phyloP scores from a whole-genome alignment of 2,888 invertebrate species.

The Epinotia demarniana region DNA sequence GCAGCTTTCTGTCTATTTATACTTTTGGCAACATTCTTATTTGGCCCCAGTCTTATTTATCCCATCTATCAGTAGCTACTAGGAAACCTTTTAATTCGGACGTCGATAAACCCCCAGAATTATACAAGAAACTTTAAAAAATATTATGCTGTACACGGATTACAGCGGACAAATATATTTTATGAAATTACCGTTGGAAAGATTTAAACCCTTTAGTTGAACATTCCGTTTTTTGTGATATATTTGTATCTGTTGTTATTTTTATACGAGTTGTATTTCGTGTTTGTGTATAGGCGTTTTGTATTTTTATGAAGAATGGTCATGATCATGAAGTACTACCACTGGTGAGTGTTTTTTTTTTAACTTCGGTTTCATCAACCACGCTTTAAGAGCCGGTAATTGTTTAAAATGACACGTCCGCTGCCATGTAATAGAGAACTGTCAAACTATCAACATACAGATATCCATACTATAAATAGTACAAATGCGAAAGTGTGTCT shows the following conservation, averaged over 20 bases:
- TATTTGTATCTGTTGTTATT: slow-evolving; percentile 53
- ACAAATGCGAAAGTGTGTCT: too few relatives aligned
- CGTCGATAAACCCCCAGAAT: slow-evolving; percentile 48
- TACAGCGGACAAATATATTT: slow-evolving; percentile 69
- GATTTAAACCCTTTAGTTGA: slow-evolving; percentile 52
- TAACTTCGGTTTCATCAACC: neutral
- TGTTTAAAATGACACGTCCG: too few relatives aligned
- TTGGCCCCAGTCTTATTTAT: slow-evolving; percentile 58
- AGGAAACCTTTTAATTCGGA: slow-evolving; percentile 52
- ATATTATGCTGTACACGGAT: slow-evolving; percentile 74
- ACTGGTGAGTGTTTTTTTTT: slow-evolving; percentile 60
- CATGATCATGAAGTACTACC: slow-evolving; percentile 59
- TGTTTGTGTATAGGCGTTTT: slow-evolving; percentile 51
- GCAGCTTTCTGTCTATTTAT: slow-evolving; percentile 61
- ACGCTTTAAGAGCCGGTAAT: too few relatives aligned
- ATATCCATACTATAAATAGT: too few relatives aligned
- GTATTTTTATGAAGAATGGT: slow-evolving; percentile 65
- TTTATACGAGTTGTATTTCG: slow-evolving; percentile 54
- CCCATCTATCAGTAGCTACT: slow-evolving; percentile 59
- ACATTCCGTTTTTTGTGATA: slow-evolving; percentile 72
- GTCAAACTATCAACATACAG: too few relatives aligned
- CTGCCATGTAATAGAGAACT: too few relatives aligned
- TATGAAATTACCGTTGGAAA: slow-evolving; percentile 66
- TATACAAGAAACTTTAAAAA: slow-evolving; percentile 49
- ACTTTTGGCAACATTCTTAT: slow-evolving; percentile 66